Percentiles rank a stretch among this genome's conserved stretches.
These are phyloP conservation scores for Centropus bengalensis DNA, from an alignment of 2,113 vertebrate species.

Conservation along the genomic window DNA sequence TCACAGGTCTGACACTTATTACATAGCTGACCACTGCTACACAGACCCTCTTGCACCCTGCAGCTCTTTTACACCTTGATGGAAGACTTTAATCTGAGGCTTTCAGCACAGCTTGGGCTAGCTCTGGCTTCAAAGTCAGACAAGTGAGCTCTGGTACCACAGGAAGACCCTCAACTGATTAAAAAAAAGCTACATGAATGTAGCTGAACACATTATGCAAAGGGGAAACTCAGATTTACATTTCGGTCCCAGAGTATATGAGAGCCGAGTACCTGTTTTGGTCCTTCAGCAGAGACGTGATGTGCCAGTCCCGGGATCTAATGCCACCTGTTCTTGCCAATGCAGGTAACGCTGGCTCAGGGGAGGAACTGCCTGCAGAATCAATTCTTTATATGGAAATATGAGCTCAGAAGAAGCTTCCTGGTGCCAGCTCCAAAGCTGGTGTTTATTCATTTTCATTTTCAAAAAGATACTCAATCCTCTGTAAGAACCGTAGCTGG, in stretches of 20 bases:
- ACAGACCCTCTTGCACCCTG: too few relatives aligned
- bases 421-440: not conserved
- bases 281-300: not conserved
- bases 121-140: not conserved
- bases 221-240: not conserved
- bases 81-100: not conserved
- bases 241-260: not conserved
- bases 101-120: not conserved
- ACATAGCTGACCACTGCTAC: not conserved
- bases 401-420: not conserved
- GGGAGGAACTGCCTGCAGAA: not conserved
- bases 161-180: not conserved
- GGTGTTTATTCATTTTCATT: not conserved
- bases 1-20: not conserved
- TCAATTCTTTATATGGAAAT: not conserved
- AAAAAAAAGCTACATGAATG: not conserved
- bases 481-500: rapidly evolving
- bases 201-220: not conserved
- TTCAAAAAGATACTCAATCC: not conserved
- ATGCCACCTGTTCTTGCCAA: not conserved
- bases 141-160: rapidly evolving
- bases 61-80: not conserved
- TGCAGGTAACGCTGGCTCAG: rapidly evolving
- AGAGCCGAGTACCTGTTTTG: not conserved
- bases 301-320: not conserved